Conservation (phyloP, 2,113 vertebrate genomes). For the Ceyx cyanopectus region DNA sequence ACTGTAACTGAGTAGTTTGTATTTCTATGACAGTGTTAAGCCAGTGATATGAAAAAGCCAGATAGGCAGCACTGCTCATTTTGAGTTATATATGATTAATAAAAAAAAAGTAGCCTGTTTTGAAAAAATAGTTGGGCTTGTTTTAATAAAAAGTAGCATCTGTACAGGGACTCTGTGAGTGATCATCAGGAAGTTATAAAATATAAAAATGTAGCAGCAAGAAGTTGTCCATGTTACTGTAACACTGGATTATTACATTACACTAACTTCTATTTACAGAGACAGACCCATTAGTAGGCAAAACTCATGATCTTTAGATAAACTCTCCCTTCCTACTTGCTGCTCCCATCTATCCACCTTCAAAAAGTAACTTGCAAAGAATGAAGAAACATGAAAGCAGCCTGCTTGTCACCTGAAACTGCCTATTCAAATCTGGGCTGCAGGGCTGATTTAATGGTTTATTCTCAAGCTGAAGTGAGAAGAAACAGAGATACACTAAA, state of each 20-base stretch:
- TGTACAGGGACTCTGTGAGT: neutral
- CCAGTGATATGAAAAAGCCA: neutral
- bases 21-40: neutral
- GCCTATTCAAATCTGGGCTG: neutral
- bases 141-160: neutral
- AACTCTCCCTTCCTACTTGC: neutral
- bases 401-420: neutral
- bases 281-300: neutral
- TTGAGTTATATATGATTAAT: neutral
- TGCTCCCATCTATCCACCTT: neutral
- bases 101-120: neutral
- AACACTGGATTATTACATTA: neutral
- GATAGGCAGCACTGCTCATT: neutral
- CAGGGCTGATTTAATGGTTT: neutral
- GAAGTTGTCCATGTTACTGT: neutral
- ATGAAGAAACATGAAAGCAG: neutral
- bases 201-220: neutral
- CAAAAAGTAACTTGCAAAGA: neutral
- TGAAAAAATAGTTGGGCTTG: neutral
- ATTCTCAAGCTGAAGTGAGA: neutral
- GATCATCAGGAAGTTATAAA: neutral
- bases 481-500: neutral
- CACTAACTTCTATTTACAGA: neutral
- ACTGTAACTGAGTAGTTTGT: neutral
- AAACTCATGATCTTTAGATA: neutral